Base-by-base conservation (phyloP, 2,113 vertebrate genomes). In the Corvus cornix region DNA sequence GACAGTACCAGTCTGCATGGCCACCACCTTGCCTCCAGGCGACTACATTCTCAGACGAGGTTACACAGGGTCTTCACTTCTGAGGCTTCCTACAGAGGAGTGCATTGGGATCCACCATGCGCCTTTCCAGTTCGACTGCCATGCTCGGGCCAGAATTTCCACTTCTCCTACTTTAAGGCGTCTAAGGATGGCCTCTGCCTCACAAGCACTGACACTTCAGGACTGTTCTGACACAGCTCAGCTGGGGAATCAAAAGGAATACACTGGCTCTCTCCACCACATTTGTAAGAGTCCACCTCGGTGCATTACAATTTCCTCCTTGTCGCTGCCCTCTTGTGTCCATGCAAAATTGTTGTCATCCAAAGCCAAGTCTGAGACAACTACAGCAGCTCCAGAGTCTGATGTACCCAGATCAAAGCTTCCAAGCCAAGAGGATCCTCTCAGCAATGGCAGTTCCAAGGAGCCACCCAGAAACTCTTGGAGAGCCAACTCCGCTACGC, bases 91-190 rank as follows among this genome's bases (percentile, higher is more conserved):
- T 22, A 33, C 93, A 6, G 85, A 90, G 41, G 97, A 98, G 28
- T 13, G 12, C 4, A 53, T 56, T 14, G 92, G 93, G 66, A 97
- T 85, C 81, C 93, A 88, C 8, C 93, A 87, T 1, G 93, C 87
- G 4, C 91, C 97, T 6, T 98, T 98, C 85, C 98, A 98, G 87
- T 99, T 99, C 77, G 91, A 99, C 66, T 98, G 98, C 10, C 98
- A 99, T 26, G 99, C 98, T 19, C 98, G 97, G 1, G 98, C 96
- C 28, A 98, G 98, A 68, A 99, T 99, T 96, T 99, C 98, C 52
- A 99, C 98, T 5, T 99, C 98, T 55, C 98, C 99, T 37, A 99
- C 98, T 14, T 69, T 99, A 82, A 98, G 99, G 80, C 98, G 98
- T 55, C 97, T 99, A 86, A 98, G 98, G 90, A 98, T 96, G n/a